phyloP scores from a whole-genome alignment of 30 jellyfish, hydroid and myxozoan species.

The Hydractinia symbiolongicarpus region DNA sequence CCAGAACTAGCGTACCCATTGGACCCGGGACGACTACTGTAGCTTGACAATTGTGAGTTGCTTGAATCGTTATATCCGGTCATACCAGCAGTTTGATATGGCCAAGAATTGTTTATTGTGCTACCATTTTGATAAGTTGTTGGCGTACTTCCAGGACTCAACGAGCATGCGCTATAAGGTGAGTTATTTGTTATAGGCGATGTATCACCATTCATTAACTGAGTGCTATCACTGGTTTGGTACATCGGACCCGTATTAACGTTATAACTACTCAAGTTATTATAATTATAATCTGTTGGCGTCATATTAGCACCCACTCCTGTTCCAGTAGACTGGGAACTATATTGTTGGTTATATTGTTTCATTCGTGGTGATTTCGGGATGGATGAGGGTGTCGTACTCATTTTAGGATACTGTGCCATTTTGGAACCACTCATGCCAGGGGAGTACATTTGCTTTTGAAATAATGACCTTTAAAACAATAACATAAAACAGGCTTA shows the following conservation, averaged over 20 bases:
- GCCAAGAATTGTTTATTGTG: constrained; percentile 96
- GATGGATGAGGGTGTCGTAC: constrained; percentile 65
- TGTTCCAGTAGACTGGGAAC: constrained; percentile 53
- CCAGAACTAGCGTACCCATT: constrained; percentile 46
- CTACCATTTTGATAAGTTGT: constrained; percentile 82
- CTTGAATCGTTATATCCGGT: constrained; percentile 46
- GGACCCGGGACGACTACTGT: constrained; percentile 62
- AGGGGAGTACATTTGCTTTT: constrained; percentile 91
- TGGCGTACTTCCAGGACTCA: constrained; percentile 91
- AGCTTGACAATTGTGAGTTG: constrained; percentile 56
- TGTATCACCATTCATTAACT: constrained; percentile 79
- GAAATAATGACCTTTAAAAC: constrained; percentile 77
- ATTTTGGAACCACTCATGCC: constrained; percentile 57
- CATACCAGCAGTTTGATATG: constrained; percentile 79
- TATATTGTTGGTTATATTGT: constrained; percentile 58
- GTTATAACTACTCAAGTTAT: constrained; percentile 52
- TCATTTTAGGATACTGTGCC: constrained; percentile 77
- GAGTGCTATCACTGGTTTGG: constrained; percentile 66
- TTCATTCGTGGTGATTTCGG: constrained; percentile 84
- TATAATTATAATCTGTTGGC: constrained; percentile 83
- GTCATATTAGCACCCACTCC: constrained; percentile 47
- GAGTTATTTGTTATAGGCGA: constrained; percentile 90
- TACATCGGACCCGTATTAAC: constrained; percentile 51
- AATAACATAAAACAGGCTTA: not conserved
- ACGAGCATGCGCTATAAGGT: constrained; percentile 86